Evolutionary conservation across 2,113 vertebrate species (phyloP).

Genomic region (Nycticorax nycticorax): DNA sequence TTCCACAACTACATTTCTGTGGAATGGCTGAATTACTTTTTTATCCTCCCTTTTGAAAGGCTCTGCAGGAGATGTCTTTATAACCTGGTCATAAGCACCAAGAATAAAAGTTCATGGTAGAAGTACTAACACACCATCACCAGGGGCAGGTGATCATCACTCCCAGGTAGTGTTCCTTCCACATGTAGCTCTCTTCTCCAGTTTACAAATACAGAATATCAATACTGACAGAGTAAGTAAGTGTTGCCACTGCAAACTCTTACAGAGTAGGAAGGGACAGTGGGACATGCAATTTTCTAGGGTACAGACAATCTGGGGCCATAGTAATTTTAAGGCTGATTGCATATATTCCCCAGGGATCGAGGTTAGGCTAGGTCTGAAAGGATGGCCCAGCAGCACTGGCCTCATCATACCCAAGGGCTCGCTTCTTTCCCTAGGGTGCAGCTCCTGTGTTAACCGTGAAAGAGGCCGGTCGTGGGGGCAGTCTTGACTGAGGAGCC

Average conservation of each 20-base stretch:
- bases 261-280: neutral
- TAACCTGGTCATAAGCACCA: neutral
- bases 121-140: neutral
- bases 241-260: neutral
- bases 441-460: neutral
- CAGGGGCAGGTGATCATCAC: neutral
- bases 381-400: neutral
- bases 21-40: neutral
- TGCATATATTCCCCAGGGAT: neutral
- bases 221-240: neutral
- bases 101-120: neutral
- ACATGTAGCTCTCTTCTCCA: neutral
- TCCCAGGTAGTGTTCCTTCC: neutral
- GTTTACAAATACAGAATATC: neutral
- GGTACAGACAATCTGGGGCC: neutral
- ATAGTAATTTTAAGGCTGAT: neutral
- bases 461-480: neutral
- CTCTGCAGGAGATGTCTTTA: neutral
- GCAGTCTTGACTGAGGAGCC: neutral
- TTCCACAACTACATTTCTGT: neutral
- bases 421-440: neutral
- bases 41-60: neutral
- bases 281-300: fast-evolving
- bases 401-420: neutral
- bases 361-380: neutral